Base-by-base conservation (phyloP, 2,113 vertebrate species). In the Tricholaema leucomelas region DNA sequence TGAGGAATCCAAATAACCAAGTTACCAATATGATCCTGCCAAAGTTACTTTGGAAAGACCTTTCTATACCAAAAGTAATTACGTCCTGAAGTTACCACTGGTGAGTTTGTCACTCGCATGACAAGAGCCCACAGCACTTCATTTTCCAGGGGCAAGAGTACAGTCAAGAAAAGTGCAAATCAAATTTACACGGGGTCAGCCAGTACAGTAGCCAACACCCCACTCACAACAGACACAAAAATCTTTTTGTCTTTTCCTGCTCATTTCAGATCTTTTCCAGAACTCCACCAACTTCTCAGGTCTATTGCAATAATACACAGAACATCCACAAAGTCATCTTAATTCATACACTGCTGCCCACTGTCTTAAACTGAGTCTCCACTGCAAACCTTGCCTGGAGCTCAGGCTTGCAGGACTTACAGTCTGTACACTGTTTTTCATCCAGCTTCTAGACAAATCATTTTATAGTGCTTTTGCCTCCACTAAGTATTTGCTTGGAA, bases 401-500 rank as follows among this genome's bases (percentile, higher is more conserved):
- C 85, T 87, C 61, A 78, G 82, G 38, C 90, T 95, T 76, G 31
- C 31, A 84, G 88, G 81, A 82, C 94, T 93, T 85, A 59, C 35
- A 94, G 85, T 24, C 81, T 66, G 85, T 79, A 94, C 40, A 73
- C 81, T 92, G 89, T 94, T 97, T 94, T 93, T 96, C 94, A 93
- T 93, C 88, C 92, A 90, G 76, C 74, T 95, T 86, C 88, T 90
- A 97, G 75, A 48, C 54, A 44, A 91, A 96, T 95, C 81, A 80
- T 90, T 92, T 96, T 96, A 95, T 86, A 95, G 91, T 19, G 63
- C 89, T 94, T 87, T 92, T 95, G 88, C 94, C 90, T 92, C 93
- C 74, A 89, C 92, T 92, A 95, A 95, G 85, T 92, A 96, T 89
- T 92, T 95, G 73, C 91, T 80, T 79, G 60, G 63, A 60, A 89